A percentile compares a stretch with the other conserved stretches of the same genome.
phyloP scores from a whole-genome alignment of 64 coral and sea anemone species.

The Astreopora myriophthalma region DNA sequence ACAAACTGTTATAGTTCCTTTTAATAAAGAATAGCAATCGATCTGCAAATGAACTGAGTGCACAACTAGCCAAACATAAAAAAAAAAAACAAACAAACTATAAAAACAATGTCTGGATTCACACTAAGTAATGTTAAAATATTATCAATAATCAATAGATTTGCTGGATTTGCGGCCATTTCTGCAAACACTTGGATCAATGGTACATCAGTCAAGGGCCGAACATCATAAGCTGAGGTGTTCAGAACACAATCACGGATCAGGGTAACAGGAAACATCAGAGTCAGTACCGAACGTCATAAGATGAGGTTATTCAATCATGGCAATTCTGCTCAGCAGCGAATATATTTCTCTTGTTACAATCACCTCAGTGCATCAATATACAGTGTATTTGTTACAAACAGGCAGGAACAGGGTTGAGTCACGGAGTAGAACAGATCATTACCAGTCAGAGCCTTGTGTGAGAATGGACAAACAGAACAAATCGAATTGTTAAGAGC shows the following conservation, averaged over 20 bases:
- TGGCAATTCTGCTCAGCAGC: slow-evolving; percentile 3
- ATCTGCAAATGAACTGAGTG: background rate
- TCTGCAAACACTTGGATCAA: background rate
- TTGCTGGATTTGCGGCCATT: too few relatives aligned
- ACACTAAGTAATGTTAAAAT: background rate
- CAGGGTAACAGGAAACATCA: slow-evolving; percentile 30
- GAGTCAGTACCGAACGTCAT: slow-evolving; percentile 28
- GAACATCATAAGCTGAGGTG: slow-evolving; percentile 25
- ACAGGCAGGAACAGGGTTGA: slow-evolving; percentile 23
- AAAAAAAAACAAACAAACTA: background rate
- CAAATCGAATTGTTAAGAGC: slow-evolving; percentile 11
- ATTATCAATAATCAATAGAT: background rate
- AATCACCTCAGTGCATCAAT: slow-evolving; percentile 18
- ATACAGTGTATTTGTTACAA: background rate
- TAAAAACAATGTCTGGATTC: too few relatives aligned
- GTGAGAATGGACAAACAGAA: slow-evolving; percentile 51
- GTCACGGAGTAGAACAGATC: slow-evolving; percentile 8
- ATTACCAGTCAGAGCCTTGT: slow-evolving; percentile 51
- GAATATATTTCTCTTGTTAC: slow-evolving; percentile 21
- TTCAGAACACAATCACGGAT: slow-evolving; percentile 29
- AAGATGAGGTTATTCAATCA: slow-evolving; percentile 31
- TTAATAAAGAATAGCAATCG: background rate
- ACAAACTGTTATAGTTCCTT: background rate
- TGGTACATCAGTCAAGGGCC: background rate
- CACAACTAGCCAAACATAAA: background rate